Base-by-base conservation (phyloP, 2,888 invertebrate genomes). In the Onchidella celtica region DNA sequence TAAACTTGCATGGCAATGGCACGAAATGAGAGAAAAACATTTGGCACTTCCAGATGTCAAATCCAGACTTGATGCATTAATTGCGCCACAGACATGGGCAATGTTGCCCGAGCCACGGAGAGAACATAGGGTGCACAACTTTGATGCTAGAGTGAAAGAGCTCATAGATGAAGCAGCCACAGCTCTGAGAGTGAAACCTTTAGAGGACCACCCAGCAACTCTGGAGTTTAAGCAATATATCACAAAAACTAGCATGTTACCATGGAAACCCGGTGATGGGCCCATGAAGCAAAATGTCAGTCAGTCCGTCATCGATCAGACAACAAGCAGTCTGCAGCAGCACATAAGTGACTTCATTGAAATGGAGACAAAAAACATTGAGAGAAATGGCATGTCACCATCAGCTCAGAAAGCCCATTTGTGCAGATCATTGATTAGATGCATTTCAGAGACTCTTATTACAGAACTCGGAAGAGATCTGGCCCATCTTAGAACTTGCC, bases 161-260 rank as follows among this genome's bases (percentile, higher is more conserved):
- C 70, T 84, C 1, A 61, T 74, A 38, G 59, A 79, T 27, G 65
- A 78, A 14, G 78, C 78, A 66, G 78, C 74, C 57, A 57, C 27
- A 3, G 69, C 66, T 9, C 40, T 80, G 38, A 57, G 24, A 11
- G 40, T 81, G 69, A 69, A 32, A 38, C 79, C 73, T 4, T 47
- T 34, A 27, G 85, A 79, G 36, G 27, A 34, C 36, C 81, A 40
- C 84, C 89, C 65, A 72, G 68, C 47, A 79, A 95, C 68, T 9
- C 92, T 97, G 91, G 94, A 95, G 0, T 94, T 96, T 77, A 94
- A 95, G 55, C 96, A 97, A 89, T 95, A 96, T 91, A 95, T 96
- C 78, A 98, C 98, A 4, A 95, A 96, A 92, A 97, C 97, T 3
- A 95, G 96, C 90, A 94, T 97, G 38, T 94, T 95, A 3, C 93